Evolutionary conservation across 2,888 invertebrate genomes (phyloP).

Genomic region (Lasioglossum vierecki): DNA sequence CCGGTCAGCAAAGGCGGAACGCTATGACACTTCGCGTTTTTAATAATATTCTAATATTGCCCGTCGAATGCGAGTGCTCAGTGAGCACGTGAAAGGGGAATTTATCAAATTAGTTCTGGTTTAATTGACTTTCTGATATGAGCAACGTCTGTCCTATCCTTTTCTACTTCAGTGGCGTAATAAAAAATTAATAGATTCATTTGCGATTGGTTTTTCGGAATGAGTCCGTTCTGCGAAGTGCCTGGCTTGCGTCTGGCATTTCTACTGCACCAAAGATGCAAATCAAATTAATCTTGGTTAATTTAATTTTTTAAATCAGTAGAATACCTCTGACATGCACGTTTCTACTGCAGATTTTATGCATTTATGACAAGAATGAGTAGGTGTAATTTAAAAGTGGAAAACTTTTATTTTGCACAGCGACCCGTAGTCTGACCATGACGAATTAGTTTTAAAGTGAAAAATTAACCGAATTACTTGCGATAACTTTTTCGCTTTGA

Average conservation of each 20-base stretch:
- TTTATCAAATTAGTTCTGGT: neutral
- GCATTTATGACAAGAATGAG: too few species aligned
- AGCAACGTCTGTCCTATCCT: neutral
- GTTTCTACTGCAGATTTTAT: neutral
- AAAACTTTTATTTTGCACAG: too few species aligned
- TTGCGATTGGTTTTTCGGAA: neutral
- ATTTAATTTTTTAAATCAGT: neutral
- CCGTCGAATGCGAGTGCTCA: neutral
- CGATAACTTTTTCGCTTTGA: neutral
- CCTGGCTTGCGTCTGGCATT: too few species aligned
- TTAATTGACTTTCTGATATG: neutral
- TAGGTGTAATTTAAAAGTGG: too few species aligned
- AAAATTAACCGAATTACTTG: neutral
- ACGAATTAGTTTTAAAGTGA: neutral
- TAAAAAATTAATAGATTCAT: neutral
- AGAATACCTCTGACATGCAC: neutral
- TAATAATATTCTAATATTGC: neutral
- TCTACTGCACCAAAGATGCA: neutral
- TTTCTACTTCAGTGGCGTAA: neutral
- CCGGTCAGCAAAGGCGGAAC: neutral
- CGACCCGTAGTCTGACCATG: neutral
- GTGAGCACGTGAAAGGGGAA: neutral
- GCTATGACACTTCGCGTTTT: neutral
- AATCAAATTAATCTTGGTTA: neutral
- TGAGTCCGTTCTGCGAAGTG: neutral